These are phyloP conservation scores for Morelia viridis DNA, from an alignment of 2,797 vertebrate species.

Conservation along the genomic window DNA sequence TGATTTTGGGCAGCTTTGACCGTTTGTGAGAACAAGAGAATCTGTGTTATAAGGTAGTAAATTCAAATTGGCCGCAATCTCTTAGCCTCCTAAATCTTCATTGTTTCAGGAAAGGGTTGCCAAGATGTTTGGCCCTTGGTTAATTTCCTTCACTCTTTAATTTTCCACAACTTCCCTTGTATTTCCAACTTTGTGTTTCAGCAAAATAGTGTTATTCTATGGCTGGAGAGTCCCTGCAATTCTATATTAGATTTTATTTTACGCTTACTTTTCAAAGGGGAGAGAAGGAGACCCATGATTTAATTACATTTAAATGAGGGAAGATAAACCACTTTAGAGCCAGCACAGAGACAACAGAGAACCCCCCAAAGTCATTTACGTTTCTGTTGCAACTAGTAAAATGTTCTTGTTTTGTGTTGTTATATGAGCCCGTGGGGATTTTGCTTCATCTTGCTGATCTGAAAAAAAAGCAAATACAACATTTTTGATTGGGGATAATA, in stretches of 20 bases:
- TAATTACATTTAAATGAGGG: background rate
- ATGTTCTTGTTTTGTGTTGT: background rate
- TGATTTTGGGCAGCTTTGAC: background rate
- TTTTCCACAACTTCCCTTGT: background rate
- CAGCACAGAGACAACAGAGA: background rate
- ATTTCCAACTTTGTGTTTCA: background rate
- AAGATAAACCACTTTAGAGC: background rate
- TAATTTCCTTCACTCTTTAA: conserved; percentile 1
- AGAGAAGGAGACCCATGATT: background rate
- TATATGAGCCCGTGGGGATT: background rate
- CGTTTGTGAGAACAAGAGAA: conserved; percentile 16
- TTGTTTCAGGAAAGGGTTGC: conserved; percentile 8
- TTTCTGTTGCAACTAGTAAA: background rate
- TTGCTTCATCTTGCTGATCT: background rate
- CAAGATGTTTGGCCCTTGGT: conserved; percentile 18
- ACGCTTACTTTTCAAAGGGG: background rate
- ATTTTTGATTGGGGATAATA: no score
- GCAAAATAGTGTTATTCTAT: background rate
- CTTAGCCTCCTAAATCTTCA: conserved; percentile 30
- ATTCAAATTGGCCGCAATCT: conserved; percentile 32
- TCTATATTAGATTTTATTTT: background rate
- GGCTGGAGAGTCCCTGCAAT: background rate
- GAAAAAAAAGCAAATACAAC: background rate
- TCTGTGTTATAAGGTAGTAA: conserved; percentile 32
- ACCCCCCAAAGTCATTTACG: background rate